A percentile compares a stretch with the other conserved stretches of the same genome.
These are phyloP conservation scores for Muraenolepis orangiensis DNA, from an alignment of 2,797 vertebrate genomes.

Conservation along the genomic window DNA sequence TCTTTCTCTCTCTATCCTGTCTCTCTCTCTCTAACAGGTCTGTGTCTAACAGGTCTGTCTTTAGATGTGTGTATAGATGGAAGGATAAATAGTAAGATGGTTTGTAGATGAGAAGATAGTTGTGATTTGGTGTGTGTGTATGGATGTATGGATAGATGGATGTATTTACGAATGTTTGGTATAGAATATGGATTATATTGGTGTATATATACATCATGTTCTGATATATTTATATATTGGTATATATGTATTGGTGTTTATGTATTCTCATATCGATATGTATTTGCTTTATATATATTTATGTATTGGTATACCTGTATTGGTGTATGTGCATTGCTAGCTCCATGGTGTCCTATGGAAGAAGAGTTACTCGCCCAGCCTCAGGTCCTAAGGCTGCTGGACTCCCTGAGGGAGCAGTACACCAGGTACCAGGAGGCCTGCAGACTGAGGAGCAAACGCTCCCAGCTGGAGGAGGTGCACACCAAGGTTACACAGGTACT, in stretches of 20 bases:
- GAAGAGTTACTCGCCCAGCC: slow-evolving; percentile 96
- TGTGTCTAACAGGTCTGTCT: neutral
- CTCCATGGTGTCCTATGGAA: slow-evolving; percentile 94
- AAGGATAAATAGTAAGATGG: too few relatives aligned
- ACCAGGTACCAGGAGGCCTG: slow-evolving; percentile 96
- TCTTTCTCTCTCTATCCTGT: neutral
- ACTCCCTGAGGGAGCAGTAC: slow-evolving; percentile 93
- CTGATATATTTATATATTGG: too few relatives aligned
- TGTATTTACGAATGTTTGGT: too few relatives aligned
- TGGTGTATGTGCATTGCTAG: slow-evolving; percentile 29
- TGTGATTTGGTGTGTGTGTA: neutral
- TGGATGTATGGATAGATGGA: neutral
- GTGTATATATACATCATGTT: too few relatives aligned
- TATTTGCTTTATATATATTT: too few relatives aligned
- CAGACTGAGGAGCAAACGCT: slow-evolving; percentile 90
- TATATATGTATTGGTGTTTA: neutral
- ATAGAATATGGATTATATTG: too few relatives aligned
- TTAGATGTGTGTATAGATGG: neutral
- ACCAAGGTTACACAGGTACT: slow-evolving; percentile 98
- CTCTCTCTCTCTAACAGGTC: neutral
- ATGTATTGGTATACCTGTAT: neutral
- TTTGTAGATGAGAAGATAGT: too few relatives aligned
- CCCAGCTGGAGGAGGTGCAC: slow-evolving; percentile 93
- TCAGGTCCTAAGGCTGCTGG: slow-evolving; percentile 95
- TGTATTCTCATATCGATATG: neutral